Evolutionary conservation across 2,113 vertebrate species (phyloP), one percentile per base, ranked within the genome.

Genomic region (Anarrhichthys ocellatus): DNA sequence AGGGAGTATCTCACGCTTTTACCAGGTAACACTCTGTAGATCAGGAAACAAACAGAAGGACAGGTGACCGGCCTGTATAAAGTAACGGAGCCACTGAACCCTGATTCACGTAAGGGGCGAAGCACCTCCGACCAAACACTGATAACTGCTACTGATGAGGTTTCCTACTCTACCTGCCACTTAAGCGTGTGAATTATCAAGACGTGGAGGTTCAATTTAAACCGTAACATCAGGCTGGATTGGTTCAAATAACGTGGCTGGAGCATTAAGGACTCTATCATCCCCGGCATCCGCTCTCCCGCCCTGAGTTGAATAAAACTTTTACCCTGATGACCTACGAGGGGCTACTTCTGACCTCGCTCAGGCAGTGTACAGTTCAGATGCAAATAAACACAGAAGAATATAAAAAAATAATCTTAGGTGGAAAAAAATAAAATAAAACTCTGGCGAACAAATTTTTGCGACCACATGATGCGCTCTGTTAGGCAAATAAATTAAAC

Each of bases 401-500:
- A 83, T 73, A 76, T 73, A 76, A 73, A 89, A 68, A 50, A 84
- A 80, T 29, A 81, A 83, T 68, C 52, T 72, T 63, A 84, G 29
- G 14, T 69, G 20, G 15, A 20, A n/a, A 78, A 67, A 77, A 48
- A 66, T 59, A 48, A 74, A 22, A 38, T 22, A 2, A 79, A 52
- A 6, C 69, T 42, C 69, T 42, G 54, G 10, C 54, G 15, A 74
- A 13, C 38, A 85, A 67, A 56, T n/a, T 58, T 73, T 42, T 46
- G 46, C 76, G 59, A 70, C 73, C 76, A 78, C 67, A 76, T 34
- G 64, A 82, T 63, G 73, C 56, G 58, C 85, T 87, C 70, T 72
- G 48, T 78, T 73, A 59, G 76, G 88, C 62, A 88, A 93, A 94
- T 91, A 92, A 95, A 94, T 93, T 90, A 91, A 91, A 89, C 42